Conservation (phyloP, 2,888 invertebrate species). For the Tipula vernalis region DNA sequence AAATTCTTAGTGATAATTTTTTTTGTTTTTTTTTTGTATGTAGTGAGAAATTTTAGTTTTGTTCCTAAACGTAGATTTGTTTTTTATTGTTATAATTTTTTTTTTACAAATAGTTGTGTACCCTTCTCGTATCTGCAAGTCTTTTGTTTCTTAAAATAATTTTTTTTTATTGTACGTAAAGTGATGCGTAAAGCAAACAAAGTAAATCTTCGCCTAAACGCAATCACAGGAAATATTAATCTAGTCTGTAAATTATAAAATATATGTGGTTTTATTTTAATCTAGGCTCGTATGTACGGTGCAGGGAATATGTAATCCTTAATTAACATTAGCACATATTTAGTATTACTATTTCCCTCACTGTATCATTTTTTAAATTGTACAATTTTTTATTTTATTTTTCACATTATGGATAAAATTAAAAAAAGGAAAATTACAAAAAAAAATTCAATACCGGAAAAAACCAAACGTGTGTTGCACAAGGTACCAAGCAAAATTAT, state of each 20-base stretch:
- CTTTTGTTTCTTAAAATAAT: not conserved
- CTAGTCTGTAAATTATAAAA: not conserved
- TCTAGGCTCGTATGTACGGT: not conserved
- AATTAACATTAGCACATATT: not conserved
- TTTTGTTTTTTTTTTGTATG: not conserved
- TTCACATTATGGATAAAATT: not conserved
- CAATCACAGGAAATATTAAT: not conserved
- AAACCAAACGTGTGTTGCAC: not conserved
- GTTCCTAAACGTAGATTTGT: not conserved
- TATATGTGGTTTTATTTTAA: not conserved
- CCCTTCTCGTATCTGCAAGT: not conserved
- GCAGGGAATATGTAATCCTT: not conserved
- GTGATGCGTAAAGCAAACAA: not conserved
- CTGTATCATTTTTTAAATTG: not conserved
- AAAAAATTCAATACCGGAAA: not conserved
- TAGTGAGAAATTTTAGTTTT: not conserved
- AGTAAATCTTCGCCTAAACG: not conserved
- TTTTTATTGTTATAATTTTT: not conserved
- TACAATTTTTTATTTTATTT: not conserved
- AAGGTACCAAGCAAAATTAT: not conserved
- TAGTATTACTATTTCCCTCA: not conserved
- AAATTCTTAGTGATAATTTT: slow-evolving; percentile 20
- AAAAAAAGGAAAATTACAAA: no score
- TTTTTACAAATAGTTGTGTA: not conserved
- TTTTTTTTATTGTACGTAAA: not conserved